Base-by-base conservation (phyloP, 2,113 vertebrate species). In the Arizona elegans region DNA sequence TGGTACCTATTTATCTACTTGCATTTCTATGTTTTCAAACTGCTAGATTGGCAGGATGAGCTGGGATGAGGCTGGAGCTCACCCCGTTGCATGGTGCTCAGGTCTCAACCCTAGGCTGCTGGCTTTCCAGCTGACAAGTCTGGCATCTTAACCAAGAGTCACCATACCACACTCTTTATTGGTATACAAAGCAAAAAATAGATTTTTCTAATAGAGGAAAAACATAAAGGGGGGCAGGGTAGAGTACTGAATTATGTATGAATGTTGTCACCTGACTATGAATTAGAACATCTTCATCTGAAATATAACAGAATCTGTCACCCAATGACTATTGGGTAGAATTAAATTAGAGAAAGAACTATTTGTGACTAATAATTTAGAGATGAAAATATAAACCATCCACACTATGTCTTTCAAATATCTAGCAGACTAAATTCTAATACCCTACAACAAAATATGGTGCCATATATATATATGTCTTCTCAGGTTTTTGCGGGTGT, bases 401-500 rank as follows among this genome's bases (percentile, higher is more conserved):
- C 93, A 87, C 75, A 70, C 92, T 94, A 8, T 8, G 94, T 89
- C 86, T 91, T 92, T 95, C 95, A 91, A 8, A 94, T 26, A 93
- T 58, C 43, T 95, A 91, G 95, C 95, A 95, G 95, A 92, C 91
- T 96, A 95, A 95, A 91, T 94, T 53, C 70, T 93, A 94, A 93
- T 91, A 52, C 95, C 93, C 87, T 62, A 62, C 23, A 62, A 62
- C 59, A 62, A 26, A 62, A 62, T 9, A 62, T 21, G 55, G 55
- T 43, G 43, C 43, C 43, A 43, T 3, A 43, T 43, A 38, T 38
- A 38, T 38, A 38, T 38, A 38, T 38, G n/a, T n/a, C n/a, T 43
- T 43, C 2, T 43, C 38, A 38, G 38, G 38, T 43, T 43, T 43
- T 43, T 2, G 3, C 3, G 3, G 43, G 43, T 43, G 43, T 43